phyloP scores from a whole-genome alignment of 2,888 invertebrate genomes.

The Acanthosepion lycidas region DNA sequence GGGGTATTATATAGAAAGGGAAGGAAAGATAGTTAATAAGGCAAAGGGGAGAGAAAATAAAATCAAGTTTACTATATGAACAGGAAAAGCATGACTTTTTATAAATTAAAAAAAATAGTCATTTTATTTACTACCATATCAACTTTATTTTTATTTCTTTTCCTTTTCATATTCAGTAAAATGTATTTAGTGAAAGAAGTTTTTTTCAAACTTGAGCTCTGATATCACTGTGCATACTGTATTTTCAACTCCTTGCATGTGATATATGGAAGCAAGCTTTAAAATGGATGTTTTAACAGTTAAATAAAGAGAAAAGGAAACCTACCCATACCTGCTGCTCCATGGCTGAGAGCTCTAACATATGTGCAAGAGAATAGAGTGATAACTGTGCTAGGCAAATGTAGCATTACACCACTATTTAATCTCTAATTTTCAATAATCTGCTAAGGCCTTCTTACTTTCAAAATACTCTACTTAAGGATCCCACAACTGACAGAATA shows the following conservation, averaged over 20 bases:
- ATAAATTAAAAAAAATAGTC: not conserved
- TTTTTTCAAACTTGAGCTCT: not conserved
- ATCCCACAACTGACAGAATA: conserved; percentile 37
- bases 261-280: not conserved
- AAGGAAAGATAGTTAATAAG: not conserved
- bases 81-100: not conserved
- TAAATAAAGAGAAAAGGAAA: conserved; percentile 14
- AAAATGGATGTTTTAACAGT: conserved; percentile 16
- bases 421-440: conserved; percentile 40
- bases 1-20: not conserved
- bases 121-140: not conserved
- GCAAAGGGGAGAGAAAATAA: not conserved
- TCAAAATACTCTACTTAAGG: not conserved
- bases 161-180: not conserved
- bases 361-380: conserved; percentile 14
- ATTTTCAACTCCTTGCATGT: not conserved
- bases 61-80: not conserved
- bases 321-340: conserved; percentile 44
- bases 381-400: conserved; percentile 33
- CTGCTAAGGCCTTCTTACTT: conserved; percentile 16
- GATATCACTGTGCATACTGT: too few species aligned
- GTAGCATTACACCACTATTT: conserved; percentile 35
- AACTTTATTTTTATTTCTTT: not conserved
- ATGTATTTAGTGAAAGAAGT: not conserved
- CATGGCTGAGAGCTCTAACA: conserved; percentile 34